These are phyloP conservation scores for Zoroaster sp. DNA, from an alignment of 53 echinoderm and acorn worm species.

Conservation along the genomic window DNA sequence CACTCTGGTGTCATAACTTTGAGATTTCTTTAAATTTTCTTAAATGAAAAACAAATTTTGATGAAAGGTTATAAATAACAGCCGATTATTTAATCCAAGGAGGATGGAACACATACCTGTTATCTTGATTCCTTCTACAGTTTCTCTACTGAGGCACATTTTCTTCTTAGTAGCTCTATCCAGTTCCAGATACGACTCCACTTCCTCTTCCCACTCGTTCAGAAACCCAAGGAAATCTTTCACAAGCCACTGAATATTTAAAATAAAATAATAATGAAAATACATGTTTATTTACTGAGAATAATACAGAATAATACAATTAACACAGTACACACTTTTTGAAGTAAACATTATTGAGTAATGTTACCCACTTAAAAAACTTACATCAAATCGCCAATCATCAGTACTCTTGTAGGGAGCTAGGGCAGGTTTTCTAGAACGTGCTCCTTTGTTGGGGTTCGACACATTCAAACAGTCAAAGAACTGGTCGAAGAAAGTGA, in stretches of 20 bases:
- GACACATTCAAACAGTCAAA: constrained; percentile 10
- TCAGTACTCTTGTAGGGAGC: not conserved
- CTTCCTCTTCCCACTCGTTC: constrained; percentile 36
- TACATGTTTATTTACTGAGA: no score
- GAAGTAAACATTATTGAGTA: not conserved
- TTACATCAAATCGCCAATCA: constrained; percentile 31
- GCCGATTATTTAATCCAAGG: no score
- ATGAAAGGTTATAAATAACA: no score
- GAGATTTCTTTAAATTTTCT: no score
- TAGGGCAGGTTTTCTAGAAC: not conserved
- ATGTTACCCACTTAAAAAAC: not conserved
- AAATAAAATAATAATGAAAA: not conserved
- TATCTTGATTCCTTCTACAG: no score
- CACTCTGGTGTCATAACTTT: no score
- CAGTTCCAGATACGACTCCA: not conserved
- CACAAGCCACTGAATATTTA: constrained; percentile 3
- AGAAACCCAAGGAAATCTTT: constrained; percentile 35
- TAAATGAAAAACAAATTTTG: no score
- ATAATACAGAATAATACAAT: no score
- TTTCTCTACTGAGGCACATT: not conserved
- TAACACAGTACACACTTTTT: not conserved
- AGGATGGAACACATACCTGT: no score
- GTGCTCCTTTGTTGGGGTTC: not conserved
- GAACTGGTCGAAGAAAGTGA: constrained; percentile 3
- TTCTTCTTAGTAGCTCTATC: not conserved